These are phyloP conservation scores for Drosophila meridionalis DNA, from an alignment of 2,888 invertebrate species.

Conservation along the genomic window DNA sequence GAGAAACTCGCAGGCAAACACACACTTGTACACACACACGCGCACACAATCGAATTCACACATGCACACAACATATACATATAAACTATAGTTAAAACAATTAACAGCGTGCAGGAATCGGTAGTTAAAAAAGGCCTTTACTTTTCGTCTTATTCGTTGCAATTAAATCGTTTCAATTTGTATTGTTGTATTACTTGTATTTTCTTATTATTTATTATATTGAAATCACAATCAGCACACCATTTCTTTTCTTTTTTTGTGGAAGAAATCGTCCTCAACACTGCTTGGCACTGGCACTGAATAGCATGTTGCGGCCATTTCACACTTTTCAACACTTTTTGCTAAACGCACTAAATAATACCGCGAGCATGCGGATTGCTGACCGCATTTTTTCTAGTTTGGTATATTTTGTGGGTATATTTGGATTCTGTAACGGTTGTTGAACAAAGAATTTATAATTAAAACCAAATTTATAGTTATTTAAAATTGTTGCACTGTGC, in stretches of 20 bases:
- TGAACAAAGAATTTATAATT: not conserved
- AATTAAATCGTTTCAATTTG: conserved; percentile 19
- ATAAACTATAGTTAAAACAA: conserved; percentile 71
- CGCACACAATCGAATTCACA: conserved; percentile 44
- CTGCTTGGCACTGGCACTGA: conserved; percentile 52
- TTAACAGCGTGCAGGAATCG: conserved; percentile 57
- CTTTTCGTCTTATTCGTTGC: conserved; percentile 36
- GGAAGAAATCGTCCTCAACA: conserved; percentile 64
- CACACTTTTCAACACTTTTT: conserved; percentile 42
- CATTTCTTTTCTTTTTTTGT: conserved; percentile 57
- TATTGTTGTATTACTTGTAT: conserved; percentile 19
- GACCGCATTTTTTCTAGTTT: not conserved
- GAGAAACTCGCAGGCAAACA: conserved; percentile 62
- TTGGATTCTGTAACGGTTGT: not conserved
- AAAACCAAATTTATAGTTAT: not conserved
- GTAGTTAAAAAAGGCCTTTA: conserved; percentile 33
- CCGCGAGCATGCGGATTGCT: not conserved
- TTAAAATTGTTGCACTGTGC: not conserved
- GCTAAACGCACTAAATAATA: conserved; percentile 36
- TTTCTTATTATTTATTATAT: conserved; percentile 42
- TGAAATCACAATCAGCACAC: conserved; percentile 75
- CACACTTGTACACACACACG: conserved; percentile 33
- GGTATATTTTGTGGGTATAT: conserved; percentile 12
- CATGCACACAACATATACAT: conserved; percentile 48
- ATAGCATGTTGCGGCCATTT: conserved; percentile 46